Base-by-base conservation (phyloP, 1,140 invertebrate species). In the Musca domestica region DNA sequence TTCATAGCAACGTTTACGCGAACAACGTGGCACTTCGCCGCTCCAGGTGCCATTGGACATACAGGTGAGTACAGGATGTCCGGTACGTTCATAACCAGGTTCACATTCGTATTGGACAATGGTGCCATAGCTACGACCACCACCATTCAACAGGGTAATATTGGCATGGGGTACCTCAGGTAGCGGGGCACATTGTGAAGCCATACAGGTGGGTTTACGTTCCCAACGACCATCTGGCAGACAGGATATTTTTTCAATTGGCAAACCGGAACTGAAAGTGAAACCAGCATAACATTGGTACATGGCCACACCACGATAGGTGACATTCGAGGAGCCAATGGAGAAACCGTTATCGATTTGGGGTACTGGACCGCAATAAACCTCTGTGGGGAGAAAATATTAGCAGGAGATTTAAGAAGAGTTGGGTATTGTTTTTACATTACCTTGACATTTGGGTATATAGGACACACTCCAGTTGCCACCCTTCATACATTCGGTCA, bases 21-120 rank as follows among this genome's bases (percentile, higher is more conserved):
- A 88, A 82, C 96, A 98, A 5, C 87, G 88, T 15, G 96, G 96
- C 15, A 96, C 92, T 68, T 91, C 87, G 58, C 92, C 92, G 48
- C 95, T 96, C 97, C 97, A 99, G 7, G 94, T 95, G 23, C 96
- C 96, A 79, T 98, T 95, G 74, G 93, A 94, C 91, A 95, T 95
- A 81, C 97, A 99, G 17, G 96, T 86, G 47, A 98, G 89, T 3
- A 95, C 94, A 27, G 94, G 94, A 78, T 92, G 89, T 30, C 96
- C 96, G 69, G 86, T 89, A 71, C 95, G 86, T 41, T 93, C 88
- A 77, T 96, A 98, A 0, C 97, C 97, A 9, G 94, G 89, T 74
- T 96, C 93, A 80, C 97, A 99, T 81, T 96, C 92, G 81, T 95
- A 98, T 66, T 95, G 85, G 6, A 98, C 91, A 74, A 98, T 96